Base-by-base conservation (phyloP, 1,140 invertebrate genomes). In the Apis dorsata region DNA sequence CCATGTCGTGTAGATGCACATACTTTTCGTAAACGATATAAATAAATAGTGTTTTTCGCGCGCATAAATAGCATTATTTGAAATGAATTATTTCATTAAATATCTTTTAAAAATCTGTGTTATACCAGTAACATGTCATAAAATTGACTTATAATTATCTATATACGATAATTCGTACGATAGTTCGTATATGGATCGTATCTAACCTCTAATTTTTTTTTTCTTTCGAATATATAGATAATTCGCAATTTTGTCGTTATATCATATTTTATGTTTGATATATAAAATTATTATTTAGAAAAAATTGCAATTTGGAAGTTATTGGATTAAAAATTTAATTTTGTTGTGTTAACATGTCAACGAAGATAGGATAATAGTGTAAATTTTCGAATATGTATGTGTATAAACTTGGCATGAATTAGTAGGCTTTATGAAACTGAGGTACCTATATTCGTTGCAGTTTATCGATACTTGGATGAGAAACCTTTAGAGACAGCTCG, bases 401-500 rank as follows among this genome's bases (percentile, higher is more conserved):
- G 34, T 44, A 44, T 44, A 44, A 44, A 44, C 34, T 44, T 44
- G 34, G 5, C 53, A 10, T 7, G 53, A 15, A 57, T 79, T 53
- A 55, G 66, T 19, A 15, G 15, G 12, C 8, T 44, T 21, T 74
- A 68, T 59, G 72, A 66, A 68, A 60, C 21, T 28, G 15, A 1
- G 11, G 57, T 59, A 24, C n/a, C n/a, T 24, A 62, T 7, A 55
- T 19, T 21, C 60, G 34, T 15, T 13, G 53, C 44, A 21, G 51
- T 21, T 77, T 68, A 76, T 81, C 34, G 34, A 15, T 49, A n/a
- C 24, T 19, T 24, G 57, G 24, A 34, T 19, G 49, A 44, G 74
- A 77, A 69, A 77, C 80, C 80, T 82, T 77, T 76, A 59, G 77
- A 82, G 65, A 77, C n/a, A 57, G 53, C 19, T 69, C 34, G 44